Conservation (phyloP, 2,797 vertebrate genomes). For the Alosa sapidissima region DNA sequence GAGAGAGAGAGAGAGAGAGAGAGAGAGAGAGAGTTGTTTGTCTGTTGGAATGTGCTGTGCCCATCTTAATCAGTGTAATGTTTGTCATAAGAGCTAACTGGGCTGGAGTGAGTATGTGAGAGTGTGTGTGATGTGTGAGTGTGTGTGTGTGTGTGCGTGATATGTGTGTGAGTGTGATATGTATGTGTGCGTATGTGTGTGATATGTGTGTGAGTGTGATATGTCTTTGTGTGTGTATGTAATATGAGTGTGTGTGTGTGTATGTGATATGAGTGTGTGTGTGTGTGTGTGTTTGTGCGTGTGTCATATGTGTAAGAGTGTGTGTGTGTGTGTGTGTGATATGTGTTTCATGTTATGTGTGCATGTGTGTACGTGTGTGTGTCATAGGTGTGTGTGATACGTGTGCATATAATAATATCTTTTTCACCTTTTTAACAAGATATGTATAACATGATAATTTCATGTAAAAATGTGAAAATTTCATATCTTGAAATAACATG, state of each 20-base stretch:
- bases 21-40: neutral
- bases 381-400: neutral
- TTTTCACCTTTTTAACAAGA: too few species aligned
- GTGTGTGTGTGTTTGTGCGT: neutral
- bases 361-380: neutral
- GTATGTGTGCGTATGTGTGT: neutral
- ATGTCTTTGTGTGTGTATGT: neutral
- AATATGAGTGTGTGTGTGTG: neutral
- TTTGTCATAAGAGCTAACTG: neutral
- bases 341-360: neutral
- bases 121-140: neutral
- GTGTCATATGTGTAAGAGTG: conserved; percentile 1
- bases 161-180: neutral
- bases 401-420: neutral
- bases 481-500: too few species aligned
- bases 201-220: neutral
- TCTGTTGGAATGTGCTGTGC: neutral
- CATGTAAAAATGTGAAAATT: too few species aligned
- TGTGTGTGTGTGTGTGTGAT: neutral
- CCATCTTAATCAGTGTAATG: neutral
- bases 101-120: too few species aligned
- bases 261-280: neutral
- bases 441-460: too few species aligned
- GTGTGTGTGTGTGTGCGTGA: conserved; percentile 9
- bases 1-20: neutral